Percentiles rank a stretch among this genome's conserved stretches.
Evolutionary conservation across 2,888 invertebrate genomes (phyloP).

Genomic region (Rhagophthalmus giganteus): DNA sequence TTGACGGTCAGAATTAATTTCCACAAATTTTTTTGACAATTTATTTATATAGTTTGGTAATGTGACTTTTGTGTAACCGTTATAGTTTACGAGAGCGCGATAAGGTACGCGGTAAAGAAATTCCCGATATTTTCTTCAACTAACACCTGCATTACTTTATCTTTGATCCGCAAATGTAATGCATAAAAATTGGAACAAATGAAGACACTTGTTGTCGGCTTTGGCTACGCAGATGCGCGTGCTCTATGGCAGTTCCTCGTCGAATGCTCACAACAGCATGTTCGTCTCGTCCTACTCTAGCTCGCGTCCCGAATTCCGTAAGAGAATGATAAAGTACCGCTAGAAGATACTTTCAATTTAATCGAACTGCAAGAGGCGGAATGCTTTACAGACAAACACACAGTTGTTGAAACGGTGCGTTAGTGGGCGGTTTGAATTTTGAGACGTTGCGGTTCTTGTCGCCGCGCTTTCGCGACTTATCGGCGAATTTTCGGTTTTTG

Average conservation of each 20-base stretch:
- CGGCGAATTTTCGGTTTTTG: too few species aligned
- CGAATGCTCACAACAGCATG: slow-evolving; percentile 5
- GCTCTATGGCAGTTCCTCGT: slow-evolving; percentile 13
- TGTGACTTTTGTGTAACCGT: too few species aligned
- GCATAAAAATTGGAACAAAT: slow-evolving; percentile 12
- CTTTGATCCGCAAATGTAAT: not conserved
- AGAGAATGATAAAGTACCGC: slow-evolving; percentile 28
- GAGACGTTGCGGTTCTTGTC: too few species aligned
- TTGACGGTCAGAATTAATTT: too few species aligned
- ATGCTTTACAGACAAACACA: slow-evolving; percentile 35
- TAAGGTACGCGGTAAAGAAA: too few species aligned
- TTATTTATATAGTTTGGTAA: too few species aligned
- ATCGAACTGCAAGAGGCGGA: slow-evolving; percentile 30
- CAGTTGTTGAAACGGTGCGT: slow-evolving; percentile 41
- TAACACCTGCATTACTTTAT: not conserved
- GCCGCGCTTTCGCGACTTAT: too few species aligned
- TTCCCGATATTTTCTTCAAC: too few species aligned
- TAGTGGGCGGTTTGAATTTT: too few species aligned
- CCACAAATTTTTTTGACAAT: too few species aligned
- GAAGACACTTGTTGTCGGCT: slow-evolving; percentile 29
- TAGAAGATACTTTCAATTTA: slow-evolving; percentile 43
- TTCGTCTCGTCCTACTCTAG: slow-evolving; percentile 10
- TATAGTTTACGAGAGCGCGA: too few species aligned
- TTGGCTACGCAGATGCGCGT: slow-evolving; percentile 26
- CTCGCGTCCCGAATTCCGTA: slow-evolving; percentile 6